phyloP scores from a whole-genome alignment of 2,888 invertebrate species.

The Gastrophysa polygoni region DNA sequence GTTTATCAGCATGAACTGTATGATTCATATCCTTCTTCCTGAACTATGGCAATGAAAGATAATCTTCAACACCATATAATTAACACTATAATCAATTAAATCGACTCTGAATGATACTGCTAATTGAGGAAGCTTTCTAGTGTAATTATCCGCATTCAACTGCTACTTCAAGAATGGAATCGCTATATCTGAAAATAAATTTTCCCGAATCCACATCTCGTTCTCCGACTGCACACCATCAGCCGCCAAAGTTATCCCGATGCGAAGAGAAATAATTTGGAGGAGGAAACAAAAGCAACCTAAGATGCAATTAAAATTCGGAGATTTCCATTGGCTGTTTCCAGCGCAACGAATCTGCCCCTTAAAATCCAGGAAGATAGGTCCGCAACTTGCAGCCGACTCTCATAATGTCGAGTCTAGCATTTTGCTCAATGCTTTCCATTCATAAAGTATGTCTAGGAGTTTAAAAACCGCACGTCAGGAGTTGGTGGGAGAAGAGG shows the following conservation, averaged over 20 bases:
- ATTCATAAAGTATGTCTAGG: slow-evolving; percentile 49
- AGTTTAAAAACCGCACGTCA: slow-evolving; percentile 44
- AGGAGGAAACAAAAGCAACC: slow-evolving; percentile 59
- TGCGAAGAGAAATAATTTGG: slow-evolving; percentile 51
- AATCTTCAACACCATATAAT: too few relatives aligned
- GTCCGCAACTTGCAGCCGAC: slow-evolving; percentile 43
- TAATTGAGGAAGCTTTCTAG: background rate
- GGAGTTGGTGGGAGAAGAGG: slow-evolving; percentile 30
- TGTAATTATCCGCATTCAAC: background rate
- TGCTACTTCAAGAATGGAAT: slow-evolving; percentile 8
- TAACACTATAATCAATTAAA: too few relatives aligned
- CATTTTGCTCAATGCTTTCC: slow-evolving; percentile 54
- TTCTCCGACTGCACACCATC: slow-evolving; percentile 31
- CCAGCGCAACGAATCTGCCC: slow-evolving; percentile 39
- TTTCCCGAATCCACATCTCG: slow-evolving; percentile 24
- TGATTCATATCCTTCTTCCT: too few relatives aligned
- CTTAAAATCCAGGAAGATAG: slow-evolving; percentile 46
- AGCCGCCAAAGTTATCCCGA: slow-evolving; percentile 36
- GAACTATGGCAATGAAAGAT: too few relatives aligned
- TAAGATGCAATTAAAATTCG: slow-evolving; percentile 60
- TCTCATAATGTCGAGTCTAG: slow-evolving; percentile 47
- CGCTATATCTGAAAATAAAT: slow-evolving; percentile 24
- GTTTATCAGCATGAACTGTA: too few relatives aligned
- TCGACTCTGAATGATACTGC: too few relatives aligned
- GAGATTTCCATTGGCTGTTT: slow-evolving; percentile 57